phyloP scores from a whole-genome alignment of 2,797 vertebrate species.

The Danio jaintianensis region DNA sequence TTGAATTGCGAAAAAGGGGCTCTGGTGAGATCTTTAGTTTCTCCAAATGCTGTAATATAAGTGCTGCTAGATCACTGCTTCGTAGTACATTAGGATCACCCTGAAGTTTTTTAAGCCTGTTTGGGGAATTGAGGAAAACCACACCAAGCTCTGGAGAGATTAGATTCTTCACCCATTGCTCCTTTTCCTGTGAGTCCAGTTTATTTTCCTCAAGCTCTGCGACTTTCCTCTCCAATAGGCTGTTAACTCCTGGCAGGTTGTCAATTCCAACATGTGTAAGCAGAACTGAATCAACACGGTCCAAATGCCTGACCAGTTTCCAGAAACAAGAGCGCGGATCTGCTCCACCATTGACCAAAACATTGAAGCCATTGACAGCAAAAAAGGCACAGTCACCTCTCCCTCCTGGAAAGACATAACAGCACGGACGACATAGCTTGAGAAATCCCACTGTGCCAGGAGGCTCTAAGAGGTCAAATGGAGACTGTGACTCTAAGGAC shows the following conservation, averaged over 20 bases:
- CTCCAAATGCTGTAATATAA: slow-evolving; percentile 76
- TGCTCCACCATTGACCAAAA: slow-evolving; percentile 85
- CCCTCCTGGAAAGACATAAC: slow-evolving; percentile 87
- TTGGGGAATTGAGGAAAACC: slow-evolving; percentile 88
- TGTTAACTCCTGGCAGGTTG: slow-evolving; percentile 83
- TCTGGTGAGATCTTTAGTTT: slow-evolving; percentile 77
- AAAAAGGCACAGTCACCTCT: slow-evolving; percentile 87
- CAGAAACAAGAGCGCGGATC: slow-evolving; percentile 85
- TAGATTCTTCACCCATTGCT: slow-evolving; percentile 85
- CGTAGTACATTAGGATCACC: slow-evolving; percentile 70
- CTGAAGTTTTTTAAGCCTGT: slow-evolving; percentile 68
- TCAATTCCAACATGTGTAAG: slow-evolving; percentile 82
- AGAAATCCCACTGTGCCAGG: slow-evolving; percentile 84
- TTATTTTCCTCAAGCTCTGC: slow-evolving; percentile 74
- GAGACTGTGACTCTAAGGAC: slow-evolving; percentile 77
- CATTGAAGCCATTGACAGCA: slow-evolving; percentile 85
- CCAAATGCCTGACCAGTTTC: slow-evolving; percentile 87
- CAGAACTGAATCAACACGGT: slow-evolving; percentile 84
- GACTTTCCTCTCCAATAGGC: slow-evolving; percentile 86
- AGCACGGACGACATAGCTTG: slow-evolving; percentile 85
- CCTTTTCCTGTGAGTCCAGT: slow-evolving; percentile 62
- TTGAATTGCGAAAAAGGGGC: slow-evolving; percentile 68
- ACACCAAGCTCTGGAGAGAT: slow-evolving; percentile 93
- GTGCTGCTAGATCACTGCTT: slow-evolving; percentile 76
- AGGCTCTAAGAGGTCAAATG: slow-evolving; percentile 85